Base-by-base conservation (phyloP, 2,797 vertebrate species). In the Eulemur coronatus region DNA sequence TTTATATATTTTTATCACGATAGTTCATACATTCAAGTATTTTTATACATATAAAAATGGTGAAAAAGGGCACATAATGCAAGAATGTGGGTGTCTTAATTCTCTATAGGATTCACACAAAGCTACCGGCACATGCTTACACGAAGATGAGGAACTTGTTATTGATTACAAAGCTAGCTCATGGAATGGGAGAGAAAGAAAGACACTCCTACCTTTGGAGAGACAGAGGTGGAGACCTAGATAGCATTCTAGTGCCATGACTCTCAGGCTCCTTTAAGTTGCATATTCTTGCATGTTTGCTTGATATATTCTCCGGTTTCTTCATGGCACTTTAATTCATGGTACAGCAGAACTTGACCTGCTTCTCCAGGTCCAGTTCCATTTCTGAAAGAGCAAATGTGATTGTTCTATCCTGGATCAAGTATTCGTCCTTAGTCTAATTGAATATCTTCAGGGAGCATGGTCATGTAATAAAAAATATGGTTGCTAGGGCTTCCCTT, bases 1-100 rank as follows among this genome's bases (percentile, higher is more conserved):
- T 59, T 72, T 17, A 30, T 73, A 57, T 7, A 35, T 33, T 91
- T 50, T 79, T 43, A 38, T 55, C 30, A 43, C n/a, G 24, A 92
- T 76, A 78, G 61, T 78, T 81, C 20, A 76, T 43, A 78, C 26
- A 76, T 92, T 18, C 22, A 84, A 30, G 14, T 81, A 10, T 41
- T 55, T 59, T n/a, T 59, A 50, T 94, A 7, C 2, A 28, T 38
- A 11, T 43, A 28, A 4, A 81, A 65, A 65, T 70, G 10, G 22
- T n/a, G 28, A 24, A 43, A 63, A 76, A 17, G 0, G 13, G 2
- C 0, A 14, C 41, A 35, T 2, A 14, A 33, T 87, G 33, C 20
- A 76, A 63, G 82, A 79, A 5, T 30, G 38, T 35, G 18, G 10
- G 6, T 88, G 4, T 61, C 30, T 72, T 43, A 70, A 18, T 55